Conservation (phyloP, 1,140 invertebrate species). For the Belonocnema kinseyi region DNA sequence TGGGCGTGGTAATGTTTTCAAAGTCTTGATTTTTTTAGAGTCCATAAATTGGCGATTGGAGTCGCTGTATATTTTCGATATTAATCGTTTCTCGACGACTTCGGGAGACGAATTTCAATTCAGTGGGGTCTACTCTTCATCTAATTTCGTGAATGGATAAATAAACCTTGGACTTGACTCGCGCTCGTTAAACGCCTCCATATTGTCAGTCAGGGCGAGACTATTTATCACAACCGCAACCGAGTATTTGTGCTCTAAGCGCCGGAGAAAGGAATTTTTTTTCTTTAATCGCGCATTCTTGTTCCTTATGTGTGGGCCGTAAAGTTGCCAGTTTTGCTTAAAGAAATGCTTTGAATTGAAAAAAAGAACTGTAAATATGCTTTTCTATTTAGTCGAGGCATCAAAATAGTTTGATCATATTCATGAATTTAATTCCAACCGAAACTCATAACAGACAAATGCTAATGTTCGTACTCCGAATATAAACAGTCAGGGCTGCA, state of each 20-base stretch:
- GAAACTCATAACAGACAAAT: no score
- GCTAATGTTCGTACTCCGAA: no score
- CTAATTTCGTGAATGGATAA: conserved; percentile 44
- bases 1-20: no score
- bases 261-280: background rate
- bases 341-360: no score
- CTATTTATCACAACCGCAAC: background rate
- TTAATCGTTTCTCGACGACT: conserved; percentile 29
- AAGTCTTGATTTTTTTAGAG: background rate
- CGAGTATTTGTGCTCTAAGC: conserved; percentile 32
- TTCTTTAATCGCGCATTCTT: no score
- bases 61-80: conserved; percentile 23
- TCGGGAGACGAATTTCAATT: conserved; percentile 41
- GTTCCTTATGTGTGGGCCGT: no score
- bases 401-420: no score
- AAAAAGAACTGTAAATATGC: no score
- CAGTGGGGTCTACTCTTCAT: conserved; percentile 20
- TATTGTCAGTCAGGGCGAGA: background rate
- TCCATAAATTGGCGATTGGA: background rate
- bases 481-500: no score
- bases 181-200: conserved; percentile 40
- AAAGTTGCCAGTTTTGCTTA: no score
- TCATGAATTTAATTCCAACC: no score
- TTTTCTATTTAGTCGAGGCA: no score
- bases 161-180: conserved; percentile 54